phyloP scores from a whole-genome alignment of 2,113 vertebrate genomes.

The Mirounga angustirostris region DNA sequence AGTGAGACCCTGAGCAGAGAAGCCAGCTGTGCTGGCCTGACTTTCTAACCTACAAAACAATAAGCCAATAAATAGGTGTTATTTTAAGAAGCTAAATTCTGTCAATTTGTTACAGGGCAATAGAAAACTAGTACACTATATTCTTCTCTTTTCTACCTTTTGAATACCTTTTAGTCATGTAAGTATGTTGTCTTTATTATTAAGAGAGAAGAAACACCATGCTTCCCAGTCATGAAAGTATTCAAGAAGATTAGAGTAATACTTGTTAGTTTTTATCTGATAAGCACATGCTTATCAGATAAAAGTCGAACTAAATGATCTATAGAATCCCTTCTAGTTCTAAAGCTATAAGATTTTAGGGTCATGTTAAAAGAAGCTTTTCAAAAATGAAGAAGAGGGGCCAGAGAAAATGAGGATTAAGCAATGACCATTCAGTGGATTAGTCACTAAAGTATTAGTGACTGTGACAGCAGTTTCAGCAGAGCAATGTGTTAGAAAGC shows the following conservation, averaged over 20 bases:
- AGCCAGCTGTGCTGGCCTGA: neutral
- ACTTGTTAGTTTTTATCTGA: neutral
- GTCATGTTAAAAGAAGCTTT: neutral
- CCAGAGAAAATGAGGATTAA: neutral
- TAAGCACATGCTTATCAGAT: neutral
- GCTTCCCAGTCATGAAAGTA: neutral
- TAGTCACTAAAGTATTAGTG: neutral
- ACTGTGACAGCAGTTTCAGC: neutral
- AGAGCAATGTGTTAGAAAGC: neutral
- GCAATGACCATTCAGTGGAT: neutral
- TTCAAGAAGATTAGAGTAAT: neutral
- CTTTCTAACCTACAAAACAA: neutral
- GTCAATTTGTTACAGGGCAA: neutral
- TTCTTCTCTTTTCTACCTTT: neutral
- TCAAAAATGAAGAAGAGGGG: neutral
- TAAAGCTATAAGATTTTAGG: neutral
- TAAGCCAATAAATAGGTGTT: neutral
- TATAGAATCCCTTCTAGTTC: neutral
- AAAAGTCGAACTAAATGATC: constrained; percentile 3
- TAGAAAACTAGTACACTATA: neutral
- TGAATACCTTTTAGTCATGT: neutral
- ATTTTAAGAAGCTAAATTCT: neutral
- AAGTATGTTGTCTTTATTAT: neutral
- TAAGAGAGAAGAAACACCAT: neutral
- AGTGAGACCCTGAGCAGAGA: neutral